Percentiles rank a stretch among this genome's conserved stretches.
Conservation (phyloP, 2,797 vertebrate species). For the Mycteria americana region DNA sequence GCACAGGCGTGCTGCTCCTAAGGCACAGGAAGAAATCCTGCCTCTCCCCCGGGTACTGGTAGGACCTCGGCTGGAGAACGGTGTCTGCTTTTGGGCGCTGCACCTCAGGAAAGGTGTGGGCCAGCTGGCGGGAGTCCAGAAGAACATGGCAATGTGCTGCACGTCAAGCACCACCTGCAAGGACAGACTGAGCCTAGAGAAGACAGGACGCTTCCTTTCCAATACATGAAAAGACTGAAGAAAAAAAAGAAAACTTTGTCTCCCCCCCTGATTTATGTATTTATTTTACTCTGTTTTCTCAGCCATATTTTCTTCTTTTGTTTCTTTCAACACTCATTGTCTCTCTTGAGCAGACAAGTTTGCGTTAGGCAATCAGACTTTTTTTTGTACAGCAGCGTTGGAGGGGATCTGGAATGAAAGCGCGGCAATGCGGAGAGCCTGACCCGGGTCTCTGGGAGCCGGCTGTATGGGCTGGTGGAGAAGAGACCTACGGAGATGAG, state of each 20-base stretch:
- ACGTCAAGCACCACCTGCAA: fast-evolving
- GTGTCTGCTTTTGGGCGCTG: too few species aligned
- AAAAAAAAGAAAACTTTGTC: too few species aligned
- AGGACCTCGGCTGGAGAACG: neutral
- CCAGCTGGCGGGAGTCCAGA: neutral
- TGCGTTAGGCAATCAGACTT: neutral
- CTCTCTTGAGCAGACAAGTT: neutral
- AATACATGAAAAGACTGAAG: neutral
- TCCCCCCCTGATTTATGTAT: neutral
- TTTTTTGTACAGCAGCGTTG: fast-evolving
- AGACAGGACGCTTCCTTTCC: neutral
- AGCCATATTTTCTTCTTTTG: neutral
- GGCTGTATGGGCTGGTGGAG: neutral
- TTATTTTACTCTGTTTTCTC: neutral
- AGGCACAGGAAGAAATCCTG: neutral
- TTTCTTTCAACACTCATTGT: neutral
- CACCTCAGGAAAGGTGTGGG: neutral
- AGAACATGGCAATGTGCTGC: neutral
- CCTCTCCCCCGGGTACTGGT: fast-evolving
- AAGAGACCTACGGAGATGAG: neutral
- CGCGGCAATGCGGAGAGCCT: fast-evolving
- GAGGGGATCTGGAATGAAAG: neutral
- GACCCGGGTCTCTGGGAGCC: neutral
- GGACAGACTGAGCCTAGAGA: fast-evolving
- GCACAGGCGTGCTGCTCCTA: fast-evolving